These are phyloP conservation scores for Protodeltote pygarga DNA, from an alignment of 2,888 invertebrate species.

Conservation along the genomic window DNA sequence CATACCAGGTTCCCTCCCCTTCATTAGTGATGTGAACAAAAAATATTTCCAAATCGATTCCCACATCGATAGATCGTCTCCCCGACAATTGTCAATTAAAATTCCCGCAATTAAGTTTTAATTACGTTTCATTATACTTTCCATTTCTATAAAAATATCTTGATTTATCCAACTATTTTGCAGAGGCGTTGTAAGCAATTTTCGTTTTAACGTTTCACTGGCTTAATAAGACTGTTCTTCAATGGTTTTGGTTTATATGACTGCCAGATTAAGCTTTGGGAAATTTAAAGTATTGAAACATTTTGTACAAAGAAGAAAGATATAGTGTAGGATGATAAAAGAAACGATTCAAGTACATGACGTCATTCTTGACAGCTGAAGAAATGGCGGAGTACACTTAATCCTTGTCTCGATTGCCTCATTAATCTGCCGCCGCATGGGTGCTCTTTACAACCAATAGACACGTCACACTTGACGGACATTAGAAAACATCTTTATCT, in stretches of 20 bases:
- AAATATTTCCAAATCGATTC: constrained; percentile 54
- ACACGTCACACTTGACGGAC: constrained; percentile 41
- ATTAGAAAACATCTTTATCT: constrained; percentile 48
- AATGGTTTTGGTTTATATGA: constrained; percentile 19
- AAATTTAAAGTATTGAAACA: constrained; percentile 5
- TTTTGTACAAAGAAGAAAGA: constrained; percentile 11
- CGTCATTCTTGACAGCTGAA: constrained; percentile 14
- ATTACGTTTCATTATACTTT: constrained; percentile 66
- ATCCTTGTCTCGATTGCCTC: constrained; percentile 34
- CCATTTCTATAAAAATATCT: constrained; percentile 63
- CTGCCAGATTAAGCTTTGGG: constrained; percentile 22
- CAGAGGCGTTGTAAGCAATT: constrained; percentile 47
- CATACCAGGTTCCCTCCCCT: constrained; percentile 38
- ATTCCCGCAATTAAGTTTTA: constrained; percentile 72
- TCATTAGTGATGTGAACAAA: constrained; percentile 44
- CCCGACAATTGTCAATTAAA: constrained; percentile 71
- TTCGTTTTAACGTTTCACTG: constrained; percentile 52
- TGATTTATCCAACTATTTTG: constrained; percentile 58
- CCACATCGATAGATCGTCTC: constrained; percentile 58
- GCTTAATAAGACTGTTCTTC: constrained; percentile 34
- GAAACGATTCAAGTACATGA: constrained; percentile 16
- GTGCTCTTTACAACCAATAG: constrained; percentile 28
- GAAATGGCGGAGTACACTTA: constrained; percentile 24
- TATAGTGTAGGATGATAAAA: constrained; percentile 6
- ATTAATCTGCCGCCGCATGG: constrained; percentile 38